These are phyloP conservation scores for Holothuria glaberrima DNA, from an alignment of 35 echinoderm and acorn worm species.

Conservation along the genomic window DNA sequence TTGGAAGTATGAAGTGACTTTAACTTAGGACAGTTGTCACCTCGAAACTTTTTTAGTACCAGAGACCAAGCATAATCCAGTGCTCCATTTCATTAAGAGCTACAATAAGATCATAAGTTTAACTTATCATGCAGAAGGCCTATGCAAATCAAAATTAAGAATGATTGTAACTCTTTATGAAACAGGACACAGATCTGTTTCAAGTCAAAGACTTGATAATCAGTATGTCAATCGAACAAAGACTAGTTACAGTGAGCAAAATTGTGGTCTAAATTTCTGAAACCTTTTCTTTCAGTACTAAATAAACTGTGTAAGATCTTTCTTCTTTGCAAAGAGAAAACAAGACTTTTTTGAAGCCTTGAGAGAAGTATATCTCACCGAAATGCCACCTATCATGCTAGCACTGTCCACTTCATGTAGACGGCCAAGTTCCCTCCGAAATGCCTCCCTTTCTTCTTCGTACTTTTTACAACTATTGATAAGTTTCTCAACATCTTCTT, in stretches of 20 bases:
- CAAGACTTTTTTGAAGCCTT: background rate
- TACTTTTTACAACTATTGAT: background rate
- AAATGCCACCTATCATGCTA: constrained; percentile 34
- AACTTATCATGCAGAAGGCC: no score
- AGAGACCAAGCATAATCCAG: no score
- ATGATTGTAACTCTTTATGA: no score
- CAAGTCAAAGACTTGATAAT: background rate
- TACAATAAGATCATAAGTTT: no score
- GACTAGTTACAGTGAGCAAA: background rate
- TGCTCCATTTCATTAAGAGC: no score
- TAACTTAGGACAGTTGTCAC: no score
- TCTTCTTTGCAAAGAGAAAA: background rate
- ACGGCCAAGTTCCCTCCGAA: constrained; percentile 43
- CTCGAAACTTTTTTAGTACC: no score
- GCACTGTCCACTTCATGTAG: constrained; percentile 26
- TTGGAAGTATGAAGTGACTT: no score
- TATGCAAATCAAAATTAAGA: no score
- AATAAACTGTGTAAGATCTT: background rate
- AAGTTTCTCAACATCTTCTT: constrained; percentile 19
- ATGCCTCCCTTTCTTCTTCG: constrained; percentile 27
- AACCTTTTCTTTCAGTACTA: background rate
- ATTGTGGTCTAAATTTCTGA: background rate
- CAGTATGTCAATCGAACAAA: background rate
- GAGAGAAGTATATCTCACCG: background rate
- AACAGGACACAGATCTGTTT: background rate